phyloP scores from a whole-genome alignment of 1,140 invertebrate species.

The Drosophila malerkotliana region DNA sequence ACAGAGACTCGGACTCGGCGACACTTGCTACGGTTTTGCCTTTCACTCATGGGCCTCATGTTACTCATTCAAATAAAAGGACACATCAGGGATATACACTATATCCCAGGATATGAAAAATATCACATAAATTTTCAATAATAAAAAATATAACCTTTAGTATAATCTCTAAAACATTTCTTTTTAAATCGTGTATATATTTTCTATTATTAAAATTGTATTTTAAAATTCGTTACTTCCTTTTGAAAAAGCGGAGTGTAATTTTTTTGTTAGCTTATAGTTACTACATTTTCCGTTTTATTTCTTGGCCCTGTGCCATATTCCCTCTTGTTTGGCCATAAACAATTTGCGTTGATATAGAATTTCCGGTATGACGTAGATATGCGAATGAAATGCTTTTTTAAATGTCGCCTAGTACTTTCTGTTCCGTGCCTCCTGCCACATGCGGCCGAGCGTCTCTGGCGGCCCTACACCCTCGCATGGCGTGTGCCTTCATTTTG shows the following conservation, averaged over 20 bases:
- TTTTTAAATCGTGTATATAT: no score
- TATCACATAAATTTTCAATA: no score
- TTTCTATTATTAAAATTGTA: neutral
- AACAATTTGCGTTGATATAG: constrained; percentile 71
- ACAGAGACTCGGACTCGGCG: constrained; percentile 8
- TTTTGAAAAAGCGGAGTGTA: neutral
- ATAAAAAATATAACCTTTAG: neutral
- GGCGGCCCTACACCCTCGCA: neutral
- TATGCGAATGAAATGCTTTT: constrained; percentile 62
- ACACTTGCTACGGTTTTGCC: constrained; percentile 6
- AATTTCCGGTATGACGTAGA: constrained; percentile 60
- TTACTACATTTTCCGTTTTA: constrained; percentile 6
- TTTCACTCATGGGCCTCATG: constrained; percentile 19
- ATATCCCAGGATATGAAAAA: neutral
- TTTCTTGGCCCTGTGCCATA: neutral
- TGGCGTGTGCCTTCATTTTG: constrained; percentile 7
- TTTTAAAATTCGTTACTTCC: neutral
- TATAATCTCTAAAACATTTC: no score
- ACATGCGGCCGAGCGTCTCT: constrained; percentile 51
- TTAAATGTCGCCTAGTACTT: constrained; percentile 49
- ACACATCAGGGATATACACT: neutral
- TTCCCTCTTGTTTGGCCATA: constrained; percentile 44
- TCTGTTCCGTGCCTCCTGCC: constrained; percentile 19
- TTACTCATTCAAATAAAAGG: constrained; percentile 12
- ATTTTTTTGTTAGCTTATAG: neutral